Percentiles rank a stretch among this genome's conserved stretches.
Conservation (phyloP, 2,113 vertebrate genomes). For the Tupaia chinensis region DNA sequence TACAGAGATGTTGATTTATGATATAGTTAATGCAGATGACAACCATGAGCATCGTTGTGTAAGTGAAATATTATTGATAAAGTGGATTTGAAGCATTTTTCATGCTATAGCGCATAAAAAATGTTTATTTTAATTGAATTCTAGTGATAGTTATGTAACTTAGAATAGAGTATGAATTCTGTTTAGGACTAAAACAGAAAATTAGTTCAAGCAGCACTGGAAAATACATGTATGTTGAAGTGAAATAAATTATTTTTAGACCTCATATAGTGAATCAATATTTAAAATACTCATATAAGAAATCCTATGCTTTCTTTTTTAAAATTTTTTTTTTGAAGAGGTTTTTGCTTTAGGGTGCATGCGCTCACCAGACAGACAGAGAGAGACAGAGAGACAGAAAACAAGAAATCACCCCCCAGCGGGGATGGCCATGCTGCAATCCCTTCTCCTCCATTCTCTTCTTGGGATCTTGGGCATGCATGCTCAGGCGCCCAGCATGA, state of each 20-base stretch:
- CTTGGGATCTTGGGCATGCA: no score
- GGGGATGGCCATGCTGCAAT: no score
- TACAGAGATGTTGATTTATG: background rate
- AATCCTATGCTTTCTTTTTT: no score
- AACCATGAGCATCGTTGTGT: background rate
- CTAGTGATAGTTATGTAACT: background rate
- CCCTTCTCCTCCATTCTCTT: no score
- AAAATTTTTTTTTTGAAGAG: no score
- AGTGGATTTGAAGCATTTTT: background rate
- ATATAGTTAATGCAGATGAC: background rate
- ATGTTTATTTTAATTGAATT: background rate
- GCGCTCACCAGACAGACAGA: no score
- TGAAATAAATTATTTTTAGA: background rate
- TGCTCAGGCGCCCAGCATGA: no score
- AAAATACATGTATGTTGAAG: background rate
- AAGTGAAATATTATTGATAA: background rate
- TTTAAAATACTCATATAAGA: constrained; percentile 34
- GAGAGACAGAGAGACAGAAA: no score
- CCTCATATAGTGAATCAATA: background rate
- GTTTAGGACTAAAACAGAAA: background rate
- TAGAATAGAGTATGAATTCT: background rate
- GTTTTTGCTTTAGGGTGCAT: no score
- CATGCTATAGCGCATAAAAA: background rate
- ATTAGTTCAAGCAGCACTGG: background rate
- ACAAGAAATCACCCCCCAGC: no score